Conservation (phyloP, 2,113 vertebrate genomes). For the Microcebus ravelobensis region DNA sequence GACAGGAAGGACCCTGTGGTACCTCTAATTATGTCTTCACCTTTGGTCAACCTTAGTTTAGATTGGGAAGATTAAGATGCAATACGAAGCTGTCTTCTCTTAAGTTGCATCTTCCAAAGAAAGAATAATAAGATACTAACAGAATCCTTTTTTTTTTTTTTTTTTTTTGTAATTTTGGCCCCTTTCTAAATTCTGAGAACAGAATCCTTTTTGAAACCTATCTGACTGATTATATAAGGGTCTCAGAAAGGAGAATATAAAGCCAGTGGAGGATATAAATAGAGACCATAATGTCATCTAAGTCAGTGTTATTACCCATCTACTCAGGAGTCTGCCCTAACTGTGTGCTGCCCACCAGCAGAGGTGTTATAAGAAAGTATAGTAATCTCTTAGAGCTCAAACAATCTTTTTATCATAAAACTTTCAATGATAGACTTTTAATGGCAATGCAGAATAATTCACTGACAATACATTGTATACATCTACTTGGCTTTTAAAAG, state of each 20-base stretch:
- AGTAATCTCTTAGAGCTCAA: neutral
- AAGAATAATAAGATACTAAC: neutral
- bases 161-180: too few relatives aligned
- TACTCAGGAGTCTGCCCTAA: neutral
- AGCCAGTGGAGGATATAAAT: neutral
- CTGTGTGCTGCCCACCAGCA: neutral
- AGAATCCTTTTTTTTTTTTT: neutral
- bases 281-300: neutral
- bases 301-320: neutral
- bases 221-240: neutral
- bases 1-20: neutral
- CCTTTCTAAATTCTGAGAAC: too few relatives aligned
- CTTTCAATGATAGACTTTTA: neutral
- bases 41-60: neutral
- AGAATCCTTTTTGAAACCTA: neutral
- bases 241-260: neutral
- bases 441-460: neutral
- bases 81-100: neutral
- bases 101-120: neutral
- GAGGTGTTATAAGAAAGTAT: neutral
- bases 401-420: neutral
- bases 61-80: neutral
- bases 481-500: neutral
- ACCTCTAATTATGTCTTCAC: neutral
- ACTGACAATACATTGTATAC: neutral